Percentiles rank a stretch among this genome's conserved stretches.
phyloP scores from a whole-genome alignment of 2,113 vertebrate species.

The Morone chrysops region DNA sequence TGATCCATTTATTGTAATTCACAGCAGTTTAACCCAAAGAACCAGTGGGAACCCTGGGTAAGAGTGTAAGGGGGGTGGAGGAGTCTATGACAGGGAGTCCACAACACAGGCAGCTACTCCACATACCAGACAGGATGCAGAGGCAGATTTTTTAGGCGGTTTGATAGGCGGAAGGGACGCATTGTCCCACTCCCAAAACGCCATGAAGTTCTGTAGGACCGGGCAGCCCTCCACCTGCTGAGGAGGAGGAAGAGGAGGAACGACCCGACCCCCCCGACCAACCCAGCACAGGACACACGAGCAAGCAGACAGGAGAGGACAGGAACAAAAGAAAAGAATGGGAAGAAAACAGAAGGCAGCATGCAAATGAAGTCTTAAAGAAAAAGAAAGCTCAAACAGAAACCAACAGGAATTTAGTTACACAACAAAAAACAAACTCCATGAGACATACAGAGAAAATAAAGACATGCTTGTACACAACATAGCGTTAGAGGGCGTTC shows the following conservation, averaged over 20 bases:
- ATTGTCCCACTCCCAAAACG: constrained; percentile 96
- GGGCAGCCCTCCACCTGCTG: constrained; percentile 89
- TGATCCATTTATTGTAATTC: no score
- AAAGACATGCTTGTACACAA: neutral
- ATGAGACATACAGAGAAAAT: constrained; percentile 2
- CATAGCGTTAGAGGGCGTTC: neutral
- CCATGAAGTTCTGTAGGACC: constrained; percentile 92
- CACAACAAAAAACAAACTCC: constrained; percentile 1
- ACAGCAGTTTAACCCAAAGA: no score
- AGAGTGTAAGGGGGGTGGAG: neutral
- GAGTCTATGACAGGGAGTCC: constrained; percentile 6
- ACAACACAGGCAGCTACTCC: constrained; percentile 74
- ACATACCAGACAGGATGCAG: constrained; percentile 96
- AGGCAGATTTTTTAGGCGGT: constrained; percentile 96
- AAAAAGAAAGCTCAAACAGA: constrained; percentile 34
- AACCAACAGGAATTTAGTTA: neutral
- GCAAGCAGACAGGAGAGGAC: constrained; percentile 60
- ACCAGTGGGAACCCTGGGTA: neutral
- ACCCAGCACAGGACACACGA: constrained; percentile 35
- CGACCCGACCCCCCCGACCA: constrained; percentile 45
- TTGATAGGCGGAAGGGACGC: constrained; percentile 88
- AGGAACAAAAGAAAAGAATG: constrained; percentile 70
- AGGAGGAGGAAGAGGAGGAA: constrained; percentile 47
- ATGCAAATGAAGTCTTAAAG: constrained; percentile 79
- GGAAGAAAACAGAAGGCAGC: constrained; percentile 56